Conservation (phyloP, 2,888 invertebrate genomes). For the Chrysolina oricalcia region DNA sequence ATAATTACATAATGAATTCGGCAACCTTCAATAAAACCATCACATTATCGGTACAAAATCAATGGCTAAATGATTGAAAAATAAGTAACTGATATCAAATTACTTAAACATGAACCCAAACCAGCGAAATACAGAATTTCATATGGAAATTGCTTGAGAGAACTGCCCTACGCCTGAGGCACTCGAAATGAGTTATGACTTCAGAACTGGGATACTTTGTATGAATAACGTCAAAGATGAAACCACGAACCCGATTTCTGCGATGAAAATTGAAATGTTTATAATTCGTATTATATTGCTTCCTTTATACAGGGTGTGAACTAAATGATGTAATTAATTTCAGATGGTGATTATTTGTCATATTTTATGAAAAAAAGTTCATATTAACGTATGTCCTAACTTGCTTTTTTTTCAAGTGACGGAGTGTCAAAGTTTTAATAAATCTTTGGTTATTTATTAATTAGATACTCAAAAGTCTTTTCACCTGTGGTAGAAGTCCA, state of each 20-base stretch:
- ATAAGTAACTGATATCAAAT: conserved; percentile 61
- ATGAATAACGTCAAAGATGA: neutral
- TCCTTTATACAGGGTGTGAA: too few relatives aligned
- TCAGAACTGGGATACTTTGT: neutral
- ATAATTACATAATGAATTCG: neutral
- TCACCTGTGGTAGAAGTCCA: too few relatives aligned
- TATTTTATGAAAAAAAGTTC: too few relatives aligned
- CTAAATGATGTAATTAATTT: too few relatives aligned
- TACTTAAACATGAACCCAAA: conserved; percentile 61
- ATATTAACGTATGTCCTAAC: too few relatives aligned
- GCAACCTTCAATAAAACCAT: conserved; percentile 33
- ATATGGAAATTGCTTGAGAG: conserved; percentile 65
- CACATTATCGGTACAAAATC: conserved; percentile 30
- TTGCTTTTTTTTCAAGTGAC: too few relatives aligned
- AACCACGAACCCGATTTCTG: neutral
- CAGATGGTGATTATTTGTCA: too few relatives aligned
- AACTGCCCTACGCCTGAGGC: conserved; percentile 53
- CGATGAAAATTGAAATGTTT: neutral
- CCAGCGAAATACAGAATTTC: conserved; percentile 62
- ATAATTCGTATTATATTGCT: too few relatives aligned
- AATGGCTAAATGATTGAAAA: conserved; percentile 61
- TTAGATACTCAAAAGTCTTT: too few relatives aligned
- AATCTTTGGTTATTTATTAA: too few relatives aligned
- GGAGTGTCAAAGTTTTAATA: too few relatives aligned
- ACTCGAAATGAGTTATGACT: neutral